These are phyloP conservation scores for Leucopsar rothschildi DNA, from an alignment of 2,113 vertebrate genomes.

Conservation along the genomic window DNA sequence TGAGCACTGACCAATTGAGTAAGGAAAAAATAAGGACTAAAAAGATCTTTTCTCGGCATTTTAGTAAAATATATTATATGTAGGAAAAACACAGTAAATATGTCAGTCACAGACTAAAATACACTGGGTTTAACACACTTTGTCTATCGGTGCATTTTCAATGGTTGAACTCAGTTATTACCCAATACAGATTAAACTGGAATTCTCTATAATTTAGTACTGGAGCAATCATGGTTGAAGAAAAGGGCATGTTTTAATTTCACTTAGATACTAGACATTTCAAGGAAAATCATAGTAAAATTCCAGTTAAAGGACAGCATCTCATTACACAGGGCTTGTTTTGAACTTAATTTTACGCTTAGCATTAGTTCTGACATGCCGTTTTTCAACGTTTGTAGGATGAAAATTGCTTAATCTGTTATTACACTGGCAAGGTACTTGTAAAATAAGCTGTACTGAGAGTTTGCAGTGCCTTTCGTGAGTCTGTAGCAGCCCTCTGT, in stretches of 20 bases:
- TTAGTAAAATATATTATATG: not conserved
- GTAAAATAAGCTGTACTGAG: not conserved
- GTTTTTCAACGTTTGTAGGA: not conserved
- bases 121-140: not conserved
- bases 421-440: not conserved
- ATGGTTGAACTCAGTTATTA: not conserved
- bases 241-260: not conserved
- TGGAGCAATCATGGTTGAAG: not conserved
- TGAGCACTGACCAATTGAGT: not conserved
- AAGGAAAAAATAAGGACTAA: not conserved
- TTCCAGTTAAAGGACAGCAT: not conserved
- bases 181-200: not conserved
- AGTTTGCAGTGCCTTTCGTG: not conserved
- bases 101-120: not conserved
- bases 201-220: not conserved
- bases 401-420: not conserved
- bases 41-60: not conserved
- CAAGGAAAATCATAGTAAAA: not conserved
- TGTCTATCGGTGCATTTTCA: not conserved
- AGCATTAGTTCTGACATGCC: not conserved
- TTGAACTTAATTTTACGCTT: not conserved
- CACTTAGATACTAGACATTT: not conserved
- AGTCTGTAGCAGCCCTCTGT: not conserved
- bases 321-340: not conserved
- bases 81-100: not conserved